A percentile compares a stretch with the other conserved stretches of the same genome.
Evolutionary conservation across 1,140 invertebrate genomes (phyloP).

Genomic region (Drosophila kanapiae): DNA sequence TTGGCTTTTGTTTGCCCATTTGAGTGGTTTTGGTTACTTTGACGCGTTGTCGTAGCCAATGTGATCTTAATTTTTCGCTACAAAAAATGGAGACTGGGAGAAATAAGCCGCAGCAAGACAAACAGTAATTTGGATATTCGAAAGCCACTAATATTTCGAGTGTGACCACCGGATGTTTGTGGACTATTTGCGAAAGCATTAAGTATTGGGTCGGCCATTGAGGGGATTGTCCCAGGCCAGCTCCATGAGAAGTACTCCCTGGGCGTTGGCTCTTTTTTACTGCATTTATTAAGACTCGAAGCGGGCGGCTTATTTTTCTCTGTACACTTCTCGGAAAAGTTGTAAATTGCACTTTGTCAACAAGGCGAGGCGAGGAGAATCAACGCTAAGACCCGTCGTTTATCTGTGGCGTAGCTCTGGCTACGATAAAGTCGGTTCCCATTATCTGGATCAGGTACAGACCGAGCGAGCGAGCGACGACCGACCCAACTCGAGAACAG

Average conservation of each 20-base stretch:
- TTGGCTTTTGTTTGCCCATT: slow-evolving; percentile 62
- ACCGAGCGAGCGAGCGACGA: not conserved
- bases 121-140: slow-evolving; percentile 70
- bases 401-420: slow-evolving; percentile 52
- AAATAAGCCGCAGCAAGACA: slow-evolving; percentile 36
- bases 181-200: slow-evolving; percentile 78
- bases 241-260: slow-evolving; percentile 26
- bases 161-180: slow-evolving; percentile 71
- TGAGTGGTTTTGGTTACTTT: slow-evolving; percentile 74
- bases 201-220: slow-evolving; percentile 17
- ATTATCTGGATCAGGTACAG: slow-evolving; percentile 66
- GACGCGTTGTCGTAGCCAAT: slow-evolving; percentile 52
- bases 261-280: slow-evolving; percentile 44
- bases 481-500: slow-evolving; percentile 60
- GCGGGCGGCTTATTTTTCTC: slow-evolving; percentile 56
- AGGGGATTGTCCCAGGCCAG: slow-evolving; percentile 45
- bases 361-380: slow-evolving; percentile 58
- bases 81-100: slow-evolving; percentile 23
- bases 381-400: slow-evolving; percentile 69
- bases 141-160: slow-evolving; percentile 51
- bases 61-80: slow-evolving; percentile 65
- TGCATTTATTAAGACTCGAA: slow-evolving; percentile 58
- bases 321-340: slow-evolving; percentile 77
- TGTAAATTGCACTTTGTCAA: slow-evolving; percentile 80
- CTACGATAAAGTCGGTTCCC: slow-evolving; percentile 65